Evolutionary conservation across 1,140 invertebrate species (phyloP).

Genomic region (Philopotamus ludificatus): DNA sequence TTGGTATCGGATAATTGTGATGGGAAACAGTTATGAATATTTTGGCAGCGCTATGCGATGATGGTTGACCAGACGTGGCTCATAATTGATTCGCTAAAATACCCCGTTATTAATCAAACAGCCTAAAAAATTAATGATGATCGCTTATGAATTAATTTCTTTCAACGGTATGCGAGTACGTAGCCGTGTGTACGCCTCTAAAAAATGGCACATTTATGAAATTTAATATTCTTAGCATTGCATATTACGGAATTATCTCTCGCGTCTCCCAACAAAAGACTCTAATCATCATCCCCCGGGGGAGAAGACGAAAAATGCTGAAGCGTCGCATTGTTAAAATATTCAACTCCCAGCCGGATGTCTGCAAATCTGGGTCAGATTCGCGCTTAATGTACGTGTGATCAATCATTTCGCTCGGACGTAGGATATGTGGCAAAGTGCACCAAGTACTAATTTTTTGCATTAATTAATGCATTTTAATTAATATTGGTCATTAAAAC

Average conservation of each 20-base stretch:
- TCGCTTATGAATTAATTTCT: not conserved
- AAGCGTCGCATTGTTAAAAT: conserved; percentile 14
- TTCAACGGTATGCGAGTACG: too few relatives aligned
- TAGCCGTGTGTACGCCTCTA: not conserved
- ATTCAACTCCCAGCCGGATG: not conserved
- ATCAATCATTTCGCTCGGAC: not conserved
- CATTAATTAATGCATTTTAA: too few relatives aligned
- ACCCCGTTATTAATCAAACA: not conserved
- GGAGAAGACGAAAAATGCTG: conserved; percentile 28
- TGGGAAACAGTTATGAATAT: too few relatives aligned
- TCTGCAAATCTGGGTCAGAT: conserved; percentile 3
- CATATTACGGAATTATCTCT: not conserved
- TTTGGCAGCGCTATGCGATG: not conserved
- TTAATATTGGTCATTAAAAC: too few relatives aligned
- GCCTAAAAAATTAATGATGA: not conserved
- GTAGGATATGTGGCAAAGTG: not conserved
- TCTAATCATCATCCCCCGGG: conserved; percentile 33
- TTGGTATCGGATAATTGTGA: too few relatives aligned
- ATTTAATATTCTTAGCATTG: not conserved
- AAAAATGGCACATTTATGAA: not conserved
- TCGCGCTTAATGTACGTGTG: not conserved
- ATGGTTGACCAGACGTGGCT: not conserved
- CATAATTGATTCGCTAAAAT: not conserved
- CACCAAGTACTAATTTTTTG: not conserved
- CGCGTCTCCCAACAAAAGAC: conserved; percentile 20